Base-by-base conservation (phyloP, 2,888 invertebrate species). In the Hyposoter dolosus region DNA sequence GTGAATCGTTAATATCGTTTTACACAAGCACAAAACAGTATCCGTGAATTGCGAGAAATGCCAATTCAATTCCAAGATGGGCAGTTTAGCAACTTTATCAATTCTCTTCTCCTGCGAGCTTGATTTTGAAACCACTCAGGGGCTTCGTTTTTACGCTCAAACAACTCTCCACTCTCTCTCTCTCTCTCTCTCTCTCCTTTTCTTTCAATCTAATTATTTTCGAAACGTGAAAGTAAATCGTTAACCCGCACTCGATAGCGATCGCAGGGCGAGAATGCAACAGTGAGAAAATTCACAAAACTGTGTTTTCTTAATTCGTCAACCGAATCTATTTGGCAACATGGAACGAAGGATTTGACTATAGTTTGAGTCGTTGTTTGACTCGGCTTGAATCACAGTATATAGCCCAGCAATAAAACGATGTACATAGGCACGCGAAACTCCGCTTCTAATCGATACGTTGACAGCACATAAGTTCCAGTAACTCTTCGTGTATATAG, bases 391-490 rank as follows among this genome's bases (percentile, higher is more conserved):
- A 79, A 75, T 80, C 65, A 71, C 45, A 23, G 56, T 40, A 40
- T 5, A 40, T 47, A 60, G 68, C 12, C 66, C 45, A 66, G 53
- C 83, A 78, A 50, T 65, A 12, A 43, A 78, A 40, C 19, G 56
- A 68, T 28, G 60, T 50, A 76, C 47, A 56, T 71, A 19, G 68
- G n/a, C 60, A 23, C 60, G 45, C 28, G 45, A 56, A 72, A 83
- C 72, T 19, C 47, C 19, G 53, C 35, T 76, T 23, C 35, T 23
- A 75, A 83, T 83, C 83, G 83, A 83, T 83, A 79, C 7, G 35
- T 35, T 60, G 78, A 74, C 75, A 79, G 79, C 75, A 79, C 69
- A 28, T 19, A 15, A 50, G 65, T 47, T 17, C 17, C 4, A 32
- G 71, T 35, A 19, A 40, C 66, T 77, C 9, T 10, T 7, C 40